Percentiles rank a stretch among this genome's conserved stretches.
Evolutionary conservation across 1,140 invertebrate genomes (phyloP).

Genomic region (Leptestheria dahalacensis): DNA sequence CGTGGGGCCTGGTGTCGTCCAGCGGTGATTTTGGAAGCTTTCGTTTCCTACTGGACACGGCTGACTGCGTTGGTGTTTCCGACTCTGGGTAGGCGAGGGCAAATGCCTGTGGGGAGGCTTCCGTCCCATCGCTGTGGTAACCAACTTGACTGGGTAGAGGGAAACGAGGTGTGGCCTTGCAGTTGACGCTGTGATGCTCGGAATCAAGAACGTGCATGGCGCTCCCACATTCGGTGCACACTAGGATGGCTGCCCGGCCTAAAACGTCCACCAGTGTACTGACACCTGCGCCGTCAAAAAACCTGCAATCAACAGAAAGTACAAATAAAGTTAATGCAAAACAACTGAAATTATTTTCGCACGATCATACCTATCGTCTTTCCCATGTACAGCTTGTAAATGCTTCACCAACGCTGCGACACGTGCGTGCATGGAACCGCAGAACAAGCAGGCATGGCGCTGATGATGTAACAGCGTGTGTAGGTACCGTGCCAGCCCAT

Average conservation of each 20-base stretch:
- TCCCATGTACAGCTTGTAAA: constrained; percentile 6
- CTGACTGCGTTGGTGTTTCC: neutral
- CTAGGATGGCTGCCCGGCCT: constrained; percentile 4
- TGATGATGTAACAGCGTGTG: constrained; percentile 11
- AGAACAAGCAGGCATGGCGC: constrained; percentile 9
- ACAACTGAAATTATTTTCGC: neutral
- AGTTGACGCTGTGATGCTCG: constrained; percentile 10
- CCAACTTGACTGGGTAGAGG: constrained; percentile 11
- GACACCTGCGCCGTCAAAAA: neutral
- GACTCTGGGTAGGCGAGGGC: neutral
- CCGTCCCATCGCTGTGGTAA: constrained; percentile 1
- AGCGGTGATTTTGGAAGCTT: neutral
- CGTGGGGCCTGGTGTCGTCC: neutral
- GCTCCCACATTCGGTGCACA: constrained; percentile 13
- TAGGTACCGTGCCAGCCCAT: constrained; percentile 8
- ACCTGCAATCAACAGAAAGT: neutral
- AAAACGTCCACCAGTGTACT: neutral
- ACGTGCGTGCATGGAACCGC: constrained; percentile 8
- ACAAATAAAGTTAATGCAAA: neutral
- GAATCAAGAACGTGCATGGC: constrained; percentile 12
- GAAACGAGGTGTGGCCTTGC: constrained; percentile 5
- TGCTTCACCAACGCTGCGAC: constrained; percentile 7
- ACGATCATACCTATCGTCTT: constrained; percentile 9
- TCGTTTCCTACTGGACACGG: neutral
- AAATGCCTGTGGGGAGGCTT: neutral